Evolutionary conservation across 2,888 invertebrate genomes (phyloP).

Genomic region (Deroplatys truncata): DNA sequence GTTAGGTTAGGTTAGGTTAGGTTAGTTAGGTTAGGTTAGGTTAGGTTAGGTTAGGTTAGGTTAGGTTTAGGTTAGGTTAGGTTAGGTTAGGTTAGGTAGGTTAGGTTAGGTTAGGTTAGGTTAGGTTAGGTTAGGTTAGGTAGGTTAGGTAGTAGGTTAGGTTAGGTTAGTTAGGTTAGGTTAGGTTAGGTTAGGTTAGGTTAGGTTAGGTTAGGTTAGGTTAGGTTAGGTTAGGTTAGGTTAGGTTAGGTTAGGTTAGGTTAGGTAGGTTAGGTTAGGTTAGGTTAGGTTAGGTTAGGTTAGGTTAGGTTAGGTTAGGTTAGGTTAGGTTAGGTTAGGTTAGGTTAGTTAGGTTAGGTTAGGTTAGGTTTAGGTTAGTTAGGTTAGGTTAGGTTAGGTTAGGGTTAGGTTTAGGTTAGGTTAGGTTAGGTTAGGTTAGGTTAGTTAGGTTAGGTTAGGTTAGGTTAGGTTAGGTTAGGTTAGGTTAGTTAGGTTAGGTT

Average conservation of each 20-base stretch:
- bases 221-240: too few species aligned
- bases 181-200: conserved; percentile 8
- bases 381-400: too few species aligned
- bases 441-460: conserved; percentile 4
- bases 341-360: conserved; percentile 14
- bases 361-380: conserved; percentile 26
- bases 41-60: too few species aligned
- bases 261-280: too few species aligned
- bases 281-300: too few species aligned
- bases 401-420: conserved; percentile 14
- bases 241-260: too few species aligned
- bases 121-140: background rate
- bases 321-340: too few species aligned
- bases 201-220: background rate
- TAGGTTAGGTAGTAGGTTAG: too few species aligned
- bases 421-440: conserved; percentile 24
- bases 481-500: conserved; percentile 8
- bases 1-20: conserved; percentile 10
- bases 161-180: too few species aligned
- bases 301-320: too few species aligned
- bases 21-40: conserved; percentile 15
- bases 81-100: conserved; percentile 9
- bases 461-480: too few species aligned
- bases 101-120: conserved; percentile 30
- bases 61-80: background rate